Conservation (phyloP, 1,140 invertebrate species). For the Drosophila baimaii region DNA sequence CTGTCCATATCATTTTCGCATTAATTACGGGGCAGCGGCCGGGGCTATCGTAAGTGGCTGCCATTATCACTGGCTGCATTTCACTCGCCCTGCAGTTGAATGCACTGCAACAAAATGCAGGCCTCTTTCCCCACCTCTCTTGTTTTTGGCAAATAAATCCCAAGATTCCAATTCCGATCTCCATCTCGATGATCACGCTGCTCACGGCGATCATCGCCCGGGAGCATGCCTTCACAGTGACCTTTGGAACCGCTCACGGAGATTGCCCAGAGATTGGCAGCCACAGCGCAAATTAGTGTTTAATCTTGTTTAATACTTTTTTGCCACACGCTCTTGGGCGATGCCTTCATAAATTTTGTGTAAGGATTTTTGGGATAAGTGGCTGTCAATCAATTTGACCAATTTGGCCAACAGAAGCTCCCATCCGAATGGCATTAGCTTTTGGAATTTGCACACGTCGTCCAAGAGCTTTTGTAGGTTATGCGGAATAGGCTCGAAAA, state of each 20-base stretch:
- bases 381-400: background rate
- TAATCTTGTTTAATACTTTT: constrained; percentile 48
- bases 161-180: constrained; percentile 10
- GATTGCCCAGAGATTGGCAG: constrained; percentile 61
- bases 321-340: constrained; percentile 17
- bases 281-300: constrained; percentile 45
- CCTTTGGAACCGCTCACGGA: constrained; percentile 71
- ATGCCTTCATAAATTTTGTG: constrained; percentile 29
- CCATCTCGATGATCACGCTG: constrained; percentile 27
- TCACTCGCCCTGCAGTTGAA: constrained; percentile 57
- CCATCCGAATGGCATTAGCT: constrained; percentile 6
- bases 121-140: background rate
- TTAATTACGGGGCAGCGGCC: constrained; percentile 53
- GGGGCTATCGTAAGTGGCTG: constrained; percentile 53
- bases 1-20: constrained; percentile 52
- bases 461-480: constrained; percentile 35
- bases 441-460: constrained; percentile 10
- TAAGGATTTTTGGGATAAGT: constrained; percentile 31
- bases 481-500: constrained; percentile 18
- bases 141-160: constrained; percentile 37
- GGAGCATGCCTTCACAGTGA: constrained; percentile 60
- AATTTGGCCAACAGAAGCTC: constrained; percentile 9
- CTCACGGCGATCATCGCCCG: constrained; percentile 55
- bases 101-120: constrained; percentile 60
- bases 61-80: constrained; percentile 59